phyloP scores from a whole-genome alignment of 2,113 vertebrate species.

The Myocastor coypus region DNA sequence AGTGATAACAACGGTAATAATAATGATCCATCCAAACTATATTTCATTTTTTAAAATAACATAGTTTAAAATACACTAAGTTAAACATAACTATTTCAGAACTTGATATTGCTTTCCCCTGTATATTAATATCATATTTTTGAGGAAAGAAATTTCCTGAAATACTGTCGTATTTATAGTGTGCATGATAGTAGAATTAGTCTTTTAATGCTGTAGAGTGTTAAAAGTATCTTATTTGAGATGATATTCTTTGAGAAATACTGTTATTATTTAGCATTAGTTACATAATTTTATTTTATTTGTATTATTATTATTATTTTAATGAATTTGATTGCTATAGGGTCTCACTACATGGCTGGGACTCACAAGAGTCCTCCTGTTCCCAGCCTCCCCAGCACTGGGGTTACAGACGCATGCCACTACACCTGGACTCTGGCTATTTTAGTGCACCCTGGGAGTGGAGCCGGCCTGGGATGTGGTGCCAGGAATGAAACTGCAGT shows the following conservation, averaged over 20 bases:
- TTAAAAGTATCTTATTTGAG: not conserved
- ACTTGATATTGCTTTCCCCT: not conserved
- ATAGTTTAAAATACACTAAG: conserved; percentile 10
- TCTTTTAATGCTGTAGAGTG: not conserved
- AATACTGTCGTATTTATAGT: not conserved
- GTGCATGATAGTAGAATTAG: not conserved
- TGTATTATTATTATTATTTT: no score
- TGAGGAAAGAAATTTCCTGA: not conserved
- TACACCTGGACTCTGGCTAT: no score
- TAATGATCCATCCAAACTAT: not conserved
- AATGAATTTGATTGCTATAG: no score
- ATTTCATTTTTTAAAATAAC: not conserved
- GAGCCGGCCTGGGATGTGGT: no score
- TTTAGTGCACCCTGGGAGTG: no score
- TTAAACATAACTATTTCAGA: not conserved
- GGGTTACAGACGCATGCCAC: no score
- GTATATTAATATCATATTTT: not conserved
- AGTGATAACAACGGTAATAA: not conserved
- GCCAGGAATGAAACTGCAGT: no score
- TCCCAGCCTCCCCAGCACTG: no score
- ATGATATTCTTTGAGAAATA: not conserved
- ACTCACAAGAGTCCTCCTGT: no score
- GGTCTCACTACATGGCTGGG: no score
- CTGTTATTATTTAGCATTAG: not conserved
- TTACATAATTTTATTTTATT: not conserved